Base-by-base conservation (phyloP, 2,113 vertebrate species). In the Chamaea fasciata region DNA sequence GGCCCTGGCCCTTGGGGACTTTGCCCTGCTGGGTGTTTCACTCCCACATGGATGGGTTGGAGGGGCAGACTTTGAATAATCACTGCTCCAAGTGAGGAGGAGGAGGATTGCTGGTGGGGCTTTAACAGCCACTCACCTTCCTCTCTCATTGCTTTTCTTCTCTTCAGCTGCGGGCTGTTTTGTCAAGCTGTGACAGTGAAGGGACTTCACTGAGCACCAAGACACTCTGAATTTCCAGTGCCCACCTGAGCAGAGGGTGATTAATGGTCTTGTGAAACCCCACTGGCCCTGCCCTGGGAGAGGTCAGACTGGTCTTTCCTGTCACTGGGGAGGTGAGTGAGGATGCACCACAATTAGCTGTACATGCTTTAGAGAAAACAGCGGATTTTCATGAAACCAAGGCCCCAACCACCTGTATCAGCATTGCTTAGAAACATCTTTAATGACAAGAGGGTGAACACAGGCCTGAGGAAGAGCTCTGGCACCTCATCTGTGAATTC, bases 31-130 rank as follows among this genome's bases (percentile, higher is more conserved):
- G 76, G 33, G 20, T 22, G 67, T 53, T 73, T 85, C 27, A 11
- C 18, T 85, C 53, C 53, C 1, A 1, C 4, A 6, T 1, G 3
- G 50, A 12, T 0, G 0, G 22, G 7, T 2, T 69, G 44, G 50
- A 64, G 10, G 31, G 75, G 28, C 44, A 55, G 44, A 78, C 9
- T 26, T 47, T 21, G 30, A 49, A 69, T 17, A 78, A 28, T 39
- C 15, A 2, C 24, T 68, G 53, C 19, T 80, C 33, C 4, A 2
- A 35, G 19, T 79, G 46, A 44, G 28, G 50, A 64, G 41, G 50
- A 63, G 35, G 20, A 65, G 16, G 19, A 47, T 62, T 68, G 53
- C 70, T 77, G 53, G 3, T 7, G 62, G 33, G 42, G 20, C 20
- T 63, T 47, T n/a, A 2, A 47, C 8, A 50, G 41, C 46, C 16